Base-by-base conservation (phyloP, 30 jellyfish, hydroid and myxozoan genomes). In the Aurelia coerulea region DNA sequence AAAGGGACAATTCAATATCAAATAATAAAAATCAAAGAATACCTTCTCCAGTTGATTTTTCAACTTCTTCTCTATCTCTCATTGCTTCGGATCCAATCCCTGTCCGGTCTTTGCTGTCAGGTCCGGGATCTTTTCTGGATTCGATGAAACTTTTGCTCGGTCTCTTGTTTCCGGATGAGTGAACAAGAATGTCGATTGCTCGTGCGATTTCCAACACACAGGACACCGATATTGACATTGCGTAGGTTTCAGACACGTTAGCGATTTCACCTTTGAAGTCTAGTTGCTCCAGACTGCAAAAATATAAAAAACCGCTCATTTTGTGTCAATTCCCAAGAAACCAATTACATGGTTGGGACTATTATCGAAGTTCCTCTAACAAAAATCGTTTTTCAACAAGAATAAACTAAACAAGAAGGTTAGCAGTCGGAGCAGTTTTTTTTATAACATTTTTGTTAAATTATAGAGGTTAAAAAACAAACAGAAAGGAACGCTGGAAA, bases 41-140 rank as follows among this genome's bases (percentile, higher is more conserved):
- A 92, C 98, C 98, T 74, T 69, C 93, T 17, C 86, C 79, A 9
- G 94, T 68, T 18, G 79, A 73, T 17, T 79, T 86, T 7, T 87
- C 81, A 14, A 87, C 83, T 2, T 96, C 89, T 23, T 79, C 96
- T 31, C 89, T 56, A 81, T 87, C 92, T 70, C 83, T 92, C 76
- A 87, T 89, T 19, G 98, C 92, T 64, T 93, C 98, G 18, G 98
- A 88, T 32, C 98, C 98, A 19, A 93, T 58, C 0, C 98, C 97
- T 3, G 92, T 89, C 52, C 63, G 50, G 58, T 88, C 96, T 78
- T 71, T 78, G 56, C 90, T 77, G 56, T 62, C 87, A 3, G 91
- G 81, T 37, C 77, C 78, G 17, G 84, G 87, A 60, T 84, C 93
- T 46, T 84, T 77, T 32, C 79, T 53, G 10, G 93, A 41, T 11